Conservation (phyloP, 2,113 vertebrate species). For the Sceloporus undulatus region DNA sequence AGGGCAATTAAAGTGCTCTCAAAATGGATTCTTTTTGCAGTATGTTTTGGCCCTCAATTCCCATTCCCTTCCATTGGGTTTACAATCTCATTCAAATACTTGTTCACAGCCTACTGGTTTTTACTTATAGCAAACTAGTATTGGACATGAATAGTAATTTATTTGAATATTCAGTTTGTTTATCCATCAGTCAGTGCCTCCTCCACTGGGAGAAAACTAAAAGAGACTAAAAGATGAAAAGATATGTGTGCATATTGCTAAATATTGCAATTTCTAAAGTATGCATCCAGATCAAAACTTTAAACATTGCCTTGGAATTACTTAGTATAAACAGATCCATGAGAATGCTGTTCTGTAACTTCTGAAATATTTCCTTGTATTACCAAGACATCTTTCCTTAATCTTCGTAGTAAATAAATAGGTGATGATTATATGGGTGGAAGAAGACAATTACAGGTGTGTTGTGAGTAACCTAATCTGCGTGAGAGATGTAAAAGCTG, state of each 20-base stretch:
- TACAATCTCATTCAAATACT: neutral
- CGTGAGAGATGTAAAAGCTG: conserved; percentile 36
- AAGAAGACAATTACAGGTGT: conserved; percentile 30
- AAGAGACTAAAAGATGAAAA: neutral
- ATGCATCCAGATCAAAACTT: conserved; percentile 32
- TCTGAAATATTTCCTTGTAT: neutral
- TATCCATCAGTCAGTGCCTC: neutral
- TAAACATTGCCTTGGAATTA: neutral
- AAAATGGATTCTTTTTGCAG: too few species aligned
- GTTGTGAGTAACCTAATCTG: conserved; percentile 25
- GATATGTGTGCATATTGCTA: neutral
- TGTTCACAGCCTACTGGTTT: neutral
- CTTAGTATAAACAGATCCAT: neutral
- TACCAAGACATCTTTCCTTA: neutral
- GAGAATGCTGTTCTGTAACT: neutral
- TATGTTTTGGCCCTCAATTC: too few species aligned
- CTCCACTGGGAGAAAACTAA: neutral
- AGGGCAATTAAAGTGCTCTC: too few species aligned
- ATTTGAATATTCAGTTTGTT: neutral
- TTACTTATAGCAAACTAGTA: neutral
- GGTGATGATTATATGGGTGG: neutral
- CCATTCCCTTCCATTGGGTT: neutral
- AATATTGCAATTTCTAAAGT: neutral
- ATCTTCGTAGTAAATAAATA: neutral
- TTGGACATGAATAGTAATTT: neutral